Base-by-base conservation (phyloP, 2,113 vertebrate genomes). In the Pan paniscus region DNA sequence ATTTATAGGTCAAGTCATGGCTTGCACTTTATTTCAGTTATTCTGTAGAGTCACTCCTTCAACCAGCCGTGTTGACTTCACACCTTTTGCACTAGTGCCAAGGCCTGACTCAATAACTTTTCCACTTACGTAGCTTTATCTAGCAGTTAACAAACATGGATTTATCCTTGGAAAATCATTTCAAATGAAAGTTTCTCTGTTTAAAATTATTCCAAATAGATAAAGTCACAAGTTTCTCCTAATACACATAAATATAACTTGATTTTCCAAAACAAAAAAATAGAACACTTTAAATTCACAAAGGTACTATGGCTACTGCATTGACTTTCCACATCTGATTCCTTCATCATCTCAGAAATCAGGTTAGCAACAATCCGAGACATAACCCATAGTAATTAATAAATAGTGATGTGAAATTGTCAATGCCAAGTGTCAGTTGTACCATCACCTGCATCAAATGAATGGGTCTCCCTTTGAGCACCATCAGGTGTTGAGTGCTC, bases 181-280 rank as follows among this genome's bases (percentile, higher is more conserved):
- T 84, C 55, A 48, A 55, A 85, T 8, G 50, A 14, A 73, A 67
- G 2, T 55, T 64, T 95, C 57, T 70, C 59, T 92, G 70, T 93
- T 90, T 35, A 76, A 89, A 94, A 79, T 64, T 61, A 94, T 70
- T 96, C 55, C 55, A 92, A 92, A 50, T 43, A 87, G 70, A 40
- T 76, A 59, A 95, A 92, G 38, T 35, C 52, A 12, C 6, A 59
- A 90, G 25, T 83, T 75, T 84, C 18, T 83, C 38, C 46, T 64
- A 11, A 16, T 61, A 55, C 11, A 84, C 20, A 59, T 68, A 78
- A 86, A 68, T 52, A 4, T 30, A n/a, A 96, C 23, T 46, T 82
- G 30, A 84, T 85, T 17, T 96, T 55, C 81, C n/a, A 9, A 80
- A 96, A 70, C 30, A 67, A 81, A 94, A 73, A 72, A 55, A 13